Conservation (phyloP, 2,797 vertebrate species). For the Falco peregrinus region DNA sequence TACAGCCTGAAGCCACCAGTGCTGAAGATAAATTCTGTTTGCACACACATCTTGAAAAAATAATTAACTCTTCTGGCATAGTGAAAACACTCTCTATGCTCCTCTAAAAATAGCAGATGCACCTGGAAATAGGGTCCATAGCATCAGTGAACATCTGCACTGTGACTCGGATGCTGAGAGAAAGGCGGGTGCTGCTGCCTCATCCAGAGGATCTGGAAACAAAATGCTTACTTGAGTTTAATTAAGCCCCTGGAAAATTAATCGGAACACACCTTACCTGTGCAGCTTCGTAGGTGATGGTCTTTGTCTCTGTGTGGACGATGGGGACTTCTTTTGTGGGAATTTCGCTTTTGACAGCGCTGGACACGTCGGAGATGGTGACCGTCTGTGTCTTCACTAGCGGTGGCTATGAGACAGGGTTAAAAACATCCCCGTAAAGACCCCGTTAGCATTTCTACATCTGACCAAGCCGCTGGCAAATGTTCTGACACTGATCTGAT, state of each 20-base stretch:
- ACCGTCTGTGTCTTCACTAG: constrained; percentile 94
- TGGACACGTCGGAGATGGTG: constrained; percentile 92
- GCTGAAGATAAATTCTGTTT: not conserved
- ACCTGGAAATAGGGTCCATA: not conserved
- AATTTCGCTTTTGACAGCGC: constrained; percentile 85
- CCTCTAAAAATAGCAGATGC: not conserved
- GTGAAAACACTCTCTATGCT: not conserved
- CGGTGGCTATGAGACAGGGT: constrained; percentile 83
- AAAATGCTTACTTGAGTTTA: not conserved
- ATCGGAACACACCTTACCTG: constrained; percentile 81
- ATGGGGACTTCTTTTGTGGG: constrained; percentile 92
- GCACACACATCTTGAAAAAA: not conserved
- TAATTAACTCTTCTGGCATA: not conserved
- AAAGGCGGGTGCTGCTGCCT: not conserved
- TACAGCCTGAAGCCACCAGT: not conserved
- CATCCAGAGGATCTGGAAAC: not conserved
- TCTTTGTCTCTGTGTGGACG: constrained; percentile 98
- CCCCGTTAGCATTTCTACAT: not conserved
- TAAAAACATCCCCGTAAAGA: constrained; percentile 5
- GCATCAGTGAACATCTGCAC: not conserved
- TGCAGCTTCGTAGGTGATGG: constrained; percentile 96
- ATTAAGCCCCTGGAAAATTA: not conserved
- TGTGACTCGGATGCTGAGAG: not conserved
- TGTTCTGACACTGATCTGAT: constrained; percentile 77
- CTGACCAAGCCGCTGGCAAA: not conserved